Percentiles rank a stretch among this genome's conserved stretches.
phyloP scores from a whole-genome alignment of 2,888 invertebrate genomes.

The Morpho helenor region DNA sequence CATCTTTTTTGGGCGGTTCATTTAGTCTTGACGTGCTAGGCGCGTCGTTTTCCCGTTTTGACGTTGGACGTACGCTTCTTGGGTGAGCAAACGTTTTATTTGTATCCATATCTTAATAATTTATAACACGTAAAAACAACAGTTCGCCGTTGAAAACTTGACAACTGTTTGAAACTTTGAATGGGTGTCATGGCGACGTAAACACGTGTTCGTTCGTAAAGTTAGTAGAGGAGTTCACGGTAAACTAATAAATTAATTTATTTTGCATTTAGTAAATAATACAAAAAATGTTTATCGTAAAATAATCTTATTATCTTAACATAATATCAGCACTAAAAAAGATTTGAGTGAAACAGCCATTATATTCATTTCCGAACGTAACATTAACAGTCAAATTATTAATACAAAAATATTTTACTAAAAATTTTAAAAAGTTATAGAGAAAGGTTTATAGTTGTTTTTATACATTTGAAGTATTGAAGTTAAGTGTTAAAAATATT shows the following conservation, averaged over 20 bases:
- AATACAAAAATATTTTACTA: background rate
- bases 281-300: background rate
- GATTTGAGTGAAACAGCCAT: background rate
- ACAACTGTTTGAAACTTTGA: slow-evolving; percentile 48
- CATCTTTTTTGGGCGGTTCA: background rate
- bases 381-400: background rate
- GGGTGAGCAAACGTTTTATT: slow-evolving; percentile 41
- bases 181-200: slow-evolving; percentile 53
- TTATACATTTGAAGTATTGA: background rate
- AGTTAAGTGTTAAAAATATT: background rate
- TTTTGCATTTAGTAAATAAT: background rate
- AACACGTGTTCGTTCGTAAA: slow-evolving; percentile 5
- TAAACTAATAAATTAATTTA: background rate
- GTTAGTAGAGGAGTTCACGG: background rate
- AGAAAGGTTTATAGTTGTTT: background rate
- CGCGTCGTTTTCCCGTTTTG: slow-evolving; percentile 41
- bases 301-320: background rate
- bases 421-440: background rate
- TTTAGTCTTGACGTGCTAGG: slow-evolving; percentile 37
- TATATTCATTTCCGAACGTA: background rate
- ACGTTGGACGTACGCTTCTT: slow-evolving; percentile 36
- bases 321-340: background rate
- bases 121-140: background rate
- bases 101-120: slow-evolving; percentile 40
- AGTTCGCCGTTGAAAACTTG: slow-evolving; percentile 28